A percentile compares a stretch with the other conserved stretches of the same genome.
Conservation (phyloP, 53 echinoderm and acorn worm species). For the Paelopatides confundens region DNA sequence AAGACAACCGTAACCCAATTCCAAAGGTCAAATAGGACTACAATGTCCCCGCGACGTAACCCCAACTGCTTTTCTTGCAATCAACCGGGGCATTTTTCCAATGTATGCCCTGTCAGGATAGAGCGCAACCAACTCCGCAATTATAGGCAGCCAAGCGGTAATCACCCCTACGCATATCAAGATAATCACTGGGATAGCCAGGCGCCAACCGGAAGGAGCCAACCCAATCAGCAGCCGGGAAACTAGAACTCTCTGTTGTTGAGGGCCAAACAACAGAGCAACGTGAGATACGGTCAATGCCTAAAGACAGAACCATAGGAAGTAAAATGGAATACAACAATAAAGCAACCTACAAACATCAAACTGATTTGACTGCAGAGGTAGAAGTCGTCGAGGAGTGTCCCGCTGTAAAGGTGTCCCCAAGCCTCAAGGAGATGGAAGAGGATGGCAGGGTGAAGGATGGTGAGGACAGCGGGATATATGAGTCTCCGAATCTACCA, state of each 20-base stretch:
- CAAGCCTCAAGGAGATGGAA: background rate
- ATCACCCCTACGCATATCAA: background rate
- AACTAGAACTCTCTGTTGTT: constrained; percentile 60
- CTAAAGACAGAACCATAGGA: too few relatives aligned
- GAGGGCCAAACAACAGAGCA: too few relatives aligned
- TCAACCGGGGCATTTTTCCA: constrained; percentile 34
- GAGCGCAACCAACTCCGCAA: background rate
- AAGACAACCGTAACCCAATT: background rate
- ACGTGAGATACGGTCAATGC: background rate
- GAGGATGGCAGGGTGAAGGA: too few relatives aligned
- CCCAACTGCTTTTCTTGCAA: constrained; percentile 1
- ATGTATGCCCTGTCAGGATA: background rate
- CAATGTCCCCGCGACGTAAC: background rate
- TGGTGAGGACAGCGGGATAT: too few relatives aligned
- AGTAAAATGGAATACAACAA: too few relatives aligned
- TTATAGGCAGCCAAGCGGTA: background rate
- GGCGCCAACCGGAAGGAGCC: too few relatives aligned
- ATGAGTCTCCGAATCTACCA: too few relatives aligned
- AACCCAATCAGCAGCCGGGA: too few relatives aligned
- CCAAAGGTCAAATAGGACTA: background rate
- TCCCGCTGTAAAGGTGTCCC: background rate
- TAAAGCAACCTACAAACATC: too few relatives aligned
- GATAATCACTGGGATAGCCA: background rate
- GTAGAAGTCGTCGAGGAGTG: too few relatives aligned
- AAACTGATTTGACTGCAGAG: too few relatives aligned